Evolutionary conservation across 2,113 vertebrate genomes (phyloP).

Genomic region (Circaetus cinerascens): DNA sequence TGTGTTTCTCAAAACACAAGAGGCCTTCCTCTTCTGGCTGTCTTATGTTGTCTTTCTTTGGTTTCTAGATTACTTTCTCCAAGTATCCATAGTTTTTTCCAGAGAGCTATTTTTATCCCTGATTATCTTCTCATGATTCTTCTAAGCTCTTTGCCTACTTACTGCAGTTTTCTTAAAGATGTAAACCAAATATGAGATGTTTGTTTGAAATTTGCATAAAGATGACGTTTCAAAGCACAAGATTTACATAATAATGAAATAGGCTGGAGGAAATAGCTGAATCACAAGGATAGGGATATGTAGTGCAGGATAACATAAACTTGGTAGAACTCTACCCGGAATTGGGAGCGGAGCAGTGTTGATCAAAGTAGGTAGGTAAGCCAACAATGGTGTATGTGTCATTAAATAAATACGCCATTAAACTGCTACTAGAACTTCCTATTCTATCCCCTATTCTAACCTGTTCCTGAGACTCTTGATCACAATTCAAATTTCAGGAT

Average conservation of each 20-base stretch:
- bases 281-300: not conserved
- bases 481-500: not conserved
- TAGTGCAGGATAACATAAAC: not conserved
- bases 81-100: not conserved
- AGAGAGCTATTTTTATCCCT: not conserved
- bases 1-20: not conserved
- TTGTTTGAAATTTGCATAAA: not conserved
- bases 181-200: not conserved
- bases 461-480: not conserved
- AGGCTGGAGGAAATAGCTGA: not conserved
- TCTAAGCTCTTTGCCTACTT: not conserved
- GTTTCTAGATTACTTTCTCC: not conserved
- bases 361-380: not conserved
- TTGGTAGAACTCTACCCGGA: rapidly evolving
- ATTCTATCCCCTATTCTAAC: not conserved
- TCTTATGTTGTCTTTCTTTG: not conserved
- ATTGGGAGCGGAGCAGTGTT: not conserved
- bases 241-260: not conserved
- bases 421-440: not conserved
- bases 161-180: not conserved
- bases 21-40: not conserved
- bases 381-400: not conserved
- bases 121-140: not conserved
- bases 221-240: not conserved
- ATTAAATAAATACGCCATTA: not conserved